These are phyloP conservation scores for Colletes collaris DNA, from an alignment of 2,888 invertebrate species.

Conservation along the genomic window DNA sequence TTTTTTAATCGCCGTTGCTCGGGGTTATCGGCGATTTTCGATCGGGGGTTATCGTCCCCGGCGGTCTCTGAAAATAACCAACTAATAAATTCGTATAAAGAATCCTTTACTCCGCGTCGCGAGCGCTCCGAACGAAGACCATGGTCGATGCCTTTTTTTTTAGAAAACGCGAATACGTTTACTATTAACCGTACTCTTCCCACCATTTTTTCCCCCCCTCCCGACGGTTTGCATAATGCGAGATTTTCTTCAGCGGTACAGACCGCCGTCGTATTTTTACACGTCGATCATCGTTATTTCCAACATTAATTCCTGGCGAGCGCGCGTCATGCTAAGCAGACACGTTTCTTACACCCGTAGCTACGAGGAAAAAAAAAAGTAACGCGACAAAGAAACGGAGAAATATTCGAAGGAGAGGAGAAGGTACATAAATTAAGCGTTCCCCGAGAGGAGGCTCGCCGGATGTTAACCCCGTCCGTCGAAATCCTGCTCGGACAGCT, in stretches of 20 bases:
- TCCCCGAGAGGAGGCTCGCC: conserved; percentile 14
- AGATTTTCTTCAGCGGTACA: conserved; percentile 9
- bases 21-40: conserved; percentile 43
- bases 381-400: neutral
- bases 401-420: conserved; percentile 7
- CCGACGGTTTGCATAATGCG: neutral
- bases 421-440: conserved; percentile 15
- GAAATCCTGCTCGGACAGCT: conserved; percentile 11
- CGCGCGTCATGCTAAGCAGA: neutral
- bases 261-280: neutral
- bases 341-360: neutral
- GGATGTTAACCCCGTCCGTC: conserved; percentile 30
- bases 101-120: too few relatives aligned
- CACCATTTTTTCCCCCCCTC: too few relatives aligned
- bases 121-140: too few relatives aligned
- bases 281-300: neutral
- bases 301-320: too few relatives aligned
- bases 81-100: neutral
- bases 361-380: too few relatives aligned
- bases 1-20: conserved; percentile 32
- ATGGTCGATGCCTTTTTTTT: too few relatives aligned
- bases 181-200: neutral
- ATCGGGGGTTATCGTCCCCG: conserved; percentile 30
- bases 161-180: too few relatives aligned
- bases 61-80: conserved; percentile 33